phyloP scores from a whole-genome alignment of 64 coral and sea anemone genomes.

The Montipora sp. region DNA sequence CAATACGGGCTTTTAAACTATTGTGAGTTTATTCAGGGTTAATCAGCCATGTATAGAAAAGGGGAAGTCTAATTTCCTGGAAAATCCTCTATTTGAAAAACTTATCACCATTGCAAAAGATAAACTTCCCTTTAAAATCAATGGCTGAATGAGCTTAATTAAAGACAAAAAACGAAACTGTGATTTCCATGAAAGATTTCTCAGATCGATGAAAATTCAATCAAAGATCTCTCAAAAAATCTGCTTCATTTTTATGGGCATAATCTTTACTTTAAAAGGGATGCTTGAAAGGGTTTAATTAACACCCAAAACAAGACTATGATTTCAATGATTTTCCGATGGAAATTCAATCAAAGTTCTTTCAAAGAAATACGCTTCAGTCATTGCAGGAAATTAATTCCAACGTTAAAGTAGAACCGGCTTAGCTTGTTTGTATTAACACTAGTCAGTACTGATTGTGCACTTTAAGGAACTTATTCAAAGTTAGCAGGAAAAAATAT shows the following conservation, averaged over 20 bases:
- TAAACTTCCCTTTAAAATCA: too few relatives aligned
- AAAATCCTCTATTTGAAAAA: too few relatives aligned
- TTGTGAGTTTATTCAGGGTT: too few relatives aligned
- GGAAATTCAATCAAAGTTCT: too few relatives aligned
- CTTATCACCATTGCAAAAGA: too few relatives aligned
- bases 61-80: conserved; percentile 17
- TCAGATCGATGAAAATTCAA: not conserved
- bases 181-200: not conserved
- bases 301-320: not conserved
- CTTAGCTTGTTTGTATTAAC: not conserved
- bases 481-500: not conserved
- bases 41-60: too few relatives aligned
- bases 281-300: conserved; percentile 4
- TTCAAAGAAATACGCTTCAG: not conserved
- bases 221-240: conserved; percentile 5
- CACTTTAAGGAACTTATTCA: not conserved
- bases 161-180: not conserved
- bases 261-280: not conserved
- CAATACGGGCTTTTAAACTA: too few relatives aligned
- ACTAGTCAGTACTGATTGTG: too few relatives aligned
- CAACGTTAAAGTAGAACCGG: not conserved
- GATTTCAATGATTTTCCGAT: not conserved
- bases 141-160: not conserved
- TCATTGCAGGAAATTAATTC: not conserved
- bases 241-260: too few relatives aligned